Evolutionary conservation across 2,888 invertebrate species (phyloP).

Genomic region (Clivina fossor): DNA sequence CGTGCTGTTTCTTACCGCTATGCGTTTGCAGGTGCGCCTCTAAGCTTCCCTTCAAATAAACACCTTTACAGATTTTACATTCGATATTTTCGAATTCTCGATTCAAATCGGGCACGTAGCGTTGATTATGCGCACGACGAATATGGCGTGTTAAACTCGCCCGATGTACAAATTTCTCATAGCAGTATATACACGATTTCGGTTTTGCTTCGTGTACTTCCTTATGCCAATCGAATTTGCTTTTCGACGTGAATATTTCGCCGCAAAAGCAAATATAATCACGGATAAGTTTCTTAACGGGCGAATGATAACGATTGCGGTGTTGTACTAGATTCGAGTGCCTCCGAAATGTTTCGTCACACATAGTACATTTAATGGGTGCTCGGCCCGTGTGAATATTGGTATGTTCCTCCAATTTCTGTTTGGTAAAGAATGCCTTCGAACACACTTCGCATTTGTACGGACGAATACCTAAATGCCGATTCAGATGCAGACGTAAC

Average conservation of each 20-base stretch:
- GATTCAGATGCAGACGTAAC: conserved; percentile 75
- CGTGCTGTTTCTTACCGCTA: conserved; percentile 73
- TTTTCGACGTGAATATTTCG: conserved; percentile 78
- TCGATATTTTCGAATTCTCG: conserved; percentile 68
- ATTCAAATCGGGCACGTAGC: conserved; percentile 66
- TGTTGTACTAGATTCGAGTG: conserved; percentile 86
- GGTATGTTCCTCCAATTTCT: conserved; percentile 79
- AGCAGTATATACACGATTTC: conserved; percentile 81
- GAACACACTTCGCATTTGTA: conserved; percentile 74
- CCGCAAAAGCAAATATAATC: conserved; percentile 80
- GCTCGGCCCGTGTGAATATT: conserved; percentile 80
- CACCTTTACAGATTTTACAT: conserved; percentile 77
- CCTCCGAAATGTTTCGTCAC: conserved; percentile 77
- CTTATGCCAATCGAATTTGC: conserved; percentile 82
- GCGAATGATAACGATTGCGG: conserved; percentile 74
- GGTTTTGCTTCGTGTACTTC: conserved; percentile 83
- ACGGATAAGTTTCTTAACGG: conserved; percentile 68
- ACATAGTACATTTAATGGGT: conserved; percentile 78
- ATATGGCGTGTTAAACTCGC: conserved; percentile 83
- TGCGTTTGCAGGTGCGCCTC: conserved; percentile 80
- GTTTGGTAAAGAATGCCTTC: conserved; percentile 79
- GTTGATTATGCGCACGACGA: conserved; percentile 75
- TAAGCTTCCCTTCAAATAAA: conserved; percentile 77
- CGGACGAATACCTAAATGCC: conserved; percentile 74
- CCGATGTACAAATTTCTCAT: conserved; percentile 83